Percentiles rank a stretch among this genome's conserved stretches.
phyloP scores from a whole-genome alignment of 2,888 invertebrate genomes.

The Chesias legatella region DNA sequence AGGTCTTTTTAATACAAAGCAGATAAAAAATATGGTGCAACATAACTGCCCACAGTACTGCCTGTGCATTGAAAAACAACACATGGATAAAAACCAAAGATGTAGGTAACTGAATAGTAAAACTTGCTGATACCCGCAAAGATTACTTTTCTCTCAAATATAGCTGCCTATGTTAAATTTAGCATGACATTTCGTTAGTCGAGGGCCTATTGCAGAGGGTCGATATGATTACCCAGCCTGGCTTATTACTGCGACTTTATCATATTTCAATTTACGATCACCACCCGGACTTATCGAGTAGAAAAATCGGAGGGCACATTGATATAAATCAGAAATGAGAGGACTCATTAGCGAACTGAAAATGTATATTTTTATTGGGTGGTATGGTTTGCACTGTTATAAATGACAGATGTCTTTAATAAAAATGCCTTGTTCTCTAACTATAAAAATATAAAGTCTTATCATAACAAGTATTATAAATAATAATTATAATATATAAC shows the following conservation, averaged over 20 bases:
- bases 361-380: constrained; percentile 18
- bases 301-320: constrained; percentile 69
- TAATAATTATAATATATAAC: too few species aligned
- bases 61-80: too few species aligned
- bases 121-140: too few species aligned
- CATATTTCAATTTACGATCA: constrained; percentile 80
- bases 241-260: constrained; percentile 77
- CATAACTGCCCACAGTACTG: too few species aligned
- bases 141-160: constrained; percentile 24
- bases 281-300: constrained; percentile 74
- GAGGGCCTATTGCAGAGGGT: constrained; percentile 52
- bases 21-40: too few species aligned
- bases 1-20: neutral
- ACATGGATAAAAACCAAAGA: too few species aligned
- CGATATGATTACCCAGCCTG: constrained; percentile 63
- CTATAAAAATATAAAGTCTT: too few species aligned
- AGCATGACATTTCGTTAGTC: constrained; percentile 41
- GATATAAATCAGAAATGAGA: constrained; percentile 74
- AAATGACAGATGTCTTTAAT: constrained; percentile 6
- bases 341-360: constrained; percentile 59
- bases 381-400: neutral
- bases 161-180: constrained; percentile 31
- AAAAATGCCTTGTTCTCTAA: too few species aligned
- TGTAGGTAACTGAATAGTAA: too few species aligned
- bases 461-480: too few species aligned